phyloP scores from a whole-genome alignment of 2,797 vertebrate genomes.

The Sebastes reedi region DNA sequence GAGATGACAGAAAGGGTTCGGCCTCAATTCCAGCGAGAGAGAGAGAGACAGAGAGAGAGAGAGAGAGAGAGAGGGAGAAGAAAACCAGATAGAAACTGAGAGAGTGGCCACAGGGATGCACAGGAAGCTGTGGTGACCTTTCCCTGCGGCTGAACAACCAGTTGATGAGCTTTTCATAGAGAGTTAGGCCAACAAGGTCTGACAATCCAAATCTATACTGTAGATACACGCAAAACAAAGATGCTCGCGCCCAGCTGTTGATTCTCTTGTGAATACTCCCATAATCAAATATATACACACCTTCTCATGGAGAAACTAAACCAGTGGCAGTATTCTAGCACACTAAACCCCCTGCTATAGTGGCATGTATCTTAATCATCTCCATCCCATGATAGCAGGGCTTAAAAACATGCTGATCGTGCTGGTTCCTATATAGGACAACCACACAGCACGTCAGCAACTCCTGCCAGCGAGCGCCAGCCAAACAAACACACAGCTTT shows the following conservation, averaged over 20 bases:
- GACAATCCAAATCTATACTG: constrained; percentile 47
- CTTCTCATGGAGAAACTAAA: constrained; percentile 36
- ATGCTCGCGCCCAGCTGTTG: constrained; percentile 11
- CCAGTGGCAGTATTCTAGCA: constrained; percentile 27
- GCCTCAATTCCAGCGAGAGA: constrained; percentile 47
- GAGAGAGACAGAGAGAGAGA: not conserved
- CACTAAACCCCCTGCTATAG: constrained; percentile 29
- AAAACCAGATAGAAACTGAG: constrained; percentile 1
- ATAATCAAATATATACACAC: constrained; percentile 11
- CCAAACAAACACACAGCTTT: constrained; percentile 46
- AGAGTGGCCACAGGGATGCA: constrained; percentile 25
- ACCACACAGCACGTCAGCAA: constrained; percentile 56
- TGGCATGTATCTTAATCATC: constrained; percentile 64
- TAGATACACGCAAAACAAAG: constrained; percentile 31
- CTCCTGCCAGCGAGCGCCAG: constrained; percentile 34
- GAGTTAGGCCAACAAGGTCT: constrained; percentile 51
- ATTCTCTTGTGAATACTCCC: constrained; percentile 3
- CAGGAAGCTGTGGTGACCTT: constrained; percentile 67
- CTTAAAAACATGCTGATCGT: constrained; percentile 56
- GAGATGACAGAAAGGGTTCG: constrained; percentile 69
- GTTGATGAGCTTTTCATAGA: constrained; percentile 65
- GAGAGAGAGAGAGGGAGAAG: not conserved
- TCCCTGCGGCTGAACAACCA: constrained; percentile 61
- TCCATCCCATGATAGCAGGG: constrained; percentile 50
- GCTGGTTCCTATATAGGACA: constrained; percentile 65